These are phyloP conservation scores for Acrocera orbiculus DNA, from an alignment of 2,888 invertebrate genomes.

Conservation along the genomic window DNA sequence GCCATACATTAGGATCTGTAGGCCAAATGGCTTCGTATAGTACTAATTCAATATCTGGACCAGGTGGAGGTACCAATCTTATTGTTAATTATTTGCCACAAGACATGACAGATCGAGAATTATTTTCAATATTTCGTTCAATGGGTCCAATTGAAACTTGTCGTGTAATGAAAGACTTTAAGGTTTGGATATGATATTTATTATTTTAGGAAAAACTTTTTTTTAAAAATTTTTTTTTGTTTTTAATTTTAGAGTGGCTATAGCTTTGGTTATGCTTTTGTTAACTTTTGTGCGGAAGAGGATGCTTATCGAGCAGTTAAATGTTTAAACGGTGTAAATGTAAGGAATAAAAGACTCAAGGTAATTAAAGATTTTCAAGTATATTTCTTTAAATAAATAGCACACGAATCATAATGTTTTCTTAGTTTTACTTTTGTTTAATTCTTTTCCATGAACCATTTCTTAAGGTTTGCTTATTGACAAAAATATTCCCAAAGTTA, in stretches of 20 bases:
- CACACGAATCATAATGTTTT: too few relatives aligned
- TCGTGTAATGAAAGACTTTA: slow-evolving; percentile 80
- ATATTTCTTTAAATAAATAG: too few relatives aligned
- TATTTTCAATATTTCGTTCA: slow-evolving; percentile 73
- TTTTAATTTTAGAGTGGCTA: slow-evolving; percentile 59
- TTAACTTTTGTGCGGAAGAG: slow-evolving; percentile 70
- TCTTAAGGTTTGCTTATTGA: too few relatives aligned
- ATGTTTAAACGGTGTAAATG: slow-evolving; percentile 69
- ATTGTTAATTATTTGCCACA: slow-evolving; percentile 94
- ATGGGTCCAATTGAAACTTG: slow-evolving; percentile 81
- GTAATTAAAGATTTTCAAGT: slow-evolving; percentile 31
- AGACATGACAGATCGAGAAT: slow-evolving; percentile 78
- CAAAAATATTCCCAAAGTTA: too few relatives aligned
- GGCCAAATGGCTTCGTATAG: slow-evolving; percentile 23
- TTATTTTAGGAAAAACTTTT: background rate
- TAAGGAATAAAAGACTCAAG: slow-evolving; percentile 84
- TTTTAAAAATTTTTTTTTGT: slow-evolving; percentile 2
- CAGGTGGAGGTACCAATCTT: slow-evolving; percentile 48
- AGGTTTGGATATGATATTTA: slow-evolving; percentile 33
- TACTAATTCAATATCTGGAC: slow-evolving; percentile 22
- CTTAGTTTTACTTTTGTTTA: too few relatives aligned
- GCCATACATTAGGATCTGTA: slow-evolving; percentile 22
- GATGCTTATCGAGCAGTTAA: slow-evolving; percentile 76
- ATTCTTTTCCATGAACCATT: too few relatives aligned
- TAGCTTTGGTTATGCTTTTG: slow-evolving; percentile 92